phyloP scores from a whole-genome alignment of 1,140 invertebrate genomes.

The Drosophila nikananu region DNA sequence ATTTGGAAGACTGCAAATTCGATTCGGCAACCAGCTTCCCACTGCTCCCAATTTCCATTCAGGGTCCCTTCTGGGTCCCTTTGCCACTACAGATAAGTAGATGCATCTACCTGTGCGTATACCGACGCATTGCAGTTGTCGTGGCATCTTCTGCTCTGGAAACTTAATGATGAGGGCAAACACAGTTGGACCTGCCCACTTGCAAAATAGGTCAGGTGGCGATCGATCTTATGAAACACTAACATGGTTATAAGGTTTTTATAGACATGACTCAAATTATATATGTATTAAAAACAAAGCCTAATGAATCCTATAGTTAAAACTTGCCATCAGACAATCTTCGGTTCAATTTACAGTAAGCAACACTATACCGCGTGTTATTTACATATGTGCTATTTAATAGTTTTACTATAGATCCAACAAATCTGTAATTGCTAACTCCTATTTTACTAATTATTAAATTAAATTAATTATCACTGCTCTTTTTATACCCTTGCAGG shows the following conservation, averaged over 20 bases:
- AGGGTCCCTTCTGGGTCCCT: background rate
- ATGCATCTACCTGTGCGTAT: constrained; percentile 44
- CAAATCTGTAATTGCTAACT: no score
- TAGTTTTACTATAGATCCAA: no score
- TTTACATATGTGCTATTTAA: no score
- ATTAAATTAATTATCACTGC: no score
- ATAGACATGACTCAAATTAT: background rate
- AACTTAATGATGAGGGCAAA: constrained; percentile 66
- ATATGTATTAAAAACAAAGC: no score
- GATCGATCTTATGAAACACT: background rate
- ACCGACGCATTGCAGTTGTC: constrained; percentile 44
- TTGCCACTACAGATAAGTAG: constrained; percentile 7
- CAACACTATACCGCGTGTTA: background rate
- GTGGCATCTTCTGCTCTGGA: constrained; percentile 52
- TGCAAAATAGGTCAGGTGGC: background rate
- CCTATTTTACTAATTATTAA: no score
- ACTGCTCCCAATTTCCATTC: constrained; percentile 23
- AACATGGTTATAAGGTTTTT: background rate
- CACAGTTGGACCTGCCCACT: constrained; percentile 1
- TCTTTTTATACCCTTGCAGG: no score
- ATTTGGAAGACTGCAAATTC: constrained; percentile 56
- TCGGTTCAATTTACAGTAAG: background rate
- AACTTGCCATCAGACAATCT: no score
- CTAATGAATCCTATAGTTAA: no score
- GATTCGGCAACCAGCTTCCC: constrained; percentile 62